These are phyloP conservation scores for Octomys mimax DNA, from an alignment of 2,797 vertebrate genomes.

Conservation along the genomic window DNA sequence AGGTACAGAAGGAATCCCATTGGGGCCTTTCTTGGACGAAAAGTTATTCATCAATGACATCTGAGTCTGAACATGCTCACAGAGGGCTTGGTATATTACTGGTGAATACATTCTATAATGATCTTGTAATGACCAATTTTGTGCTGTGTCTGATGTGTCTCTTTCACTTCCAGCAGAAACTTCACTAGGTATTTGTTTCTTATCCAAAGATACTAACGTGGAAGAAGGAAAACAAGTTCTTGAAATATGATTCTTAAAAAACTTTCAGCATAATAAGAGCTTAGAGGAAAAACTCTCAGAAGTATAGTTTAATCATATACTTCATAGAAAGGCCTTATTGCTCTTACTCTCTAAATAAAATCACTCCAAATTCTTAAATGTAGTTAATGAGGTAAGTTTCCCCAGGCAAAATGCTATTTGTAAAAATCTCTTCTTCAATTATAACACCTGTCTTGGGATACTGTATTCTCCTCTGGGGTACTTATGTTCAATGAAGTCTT, in stretches of 20 bases:
- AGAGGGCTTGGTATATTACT: conserved; percentile 82
- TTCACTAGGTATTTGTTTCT: conserved; percentile 71
- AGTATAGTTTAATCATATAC: background rate
- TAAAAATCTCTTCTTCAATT: conserved; percentile 49
- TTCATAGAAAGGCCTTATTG: conserved; percentile 21
- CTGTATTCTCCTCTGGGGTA: background rate
- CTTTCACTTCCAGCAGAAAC: conserved; percentile 74
- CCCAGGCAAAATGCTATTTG: conserved; percentile 45
- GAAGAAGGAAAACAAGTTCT: conserved; percentile 64
- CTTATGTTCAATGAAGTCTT: background rate
- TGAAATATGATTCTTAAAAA: conserved; percentile 32
- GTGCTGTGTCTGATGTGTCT: conserved; percentile 64
- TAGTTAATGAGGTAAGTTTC: conserved; percentile 31
- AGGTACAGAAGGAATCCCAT: conserved; percentile 68
- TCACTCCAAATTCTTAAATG: conserved; percentile 32
- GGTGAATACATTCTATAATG: conserved; percentile 84
- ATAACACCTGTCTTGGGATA: background rate
- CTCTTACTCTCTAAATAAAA: conserved; percentile 55
- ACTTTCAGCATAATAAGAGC: background rate
- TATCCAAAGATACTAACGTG: conserved; percentile 85
- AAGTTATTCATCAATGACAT: conserved; percentile 86
- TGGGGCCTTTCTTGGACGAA: conserved; percentile 69
- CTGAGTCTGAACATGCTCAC: conserved; percentile 89
- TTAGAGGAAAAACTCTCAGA: conserved; percentile 8
- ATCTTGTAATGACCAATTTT: conserved; percentile 73